These are phyloP conservation scores for Mus spicilegus DNA, from an alignment of 2,113 vertebrate species.

Conservation along the genomic window DNA sequence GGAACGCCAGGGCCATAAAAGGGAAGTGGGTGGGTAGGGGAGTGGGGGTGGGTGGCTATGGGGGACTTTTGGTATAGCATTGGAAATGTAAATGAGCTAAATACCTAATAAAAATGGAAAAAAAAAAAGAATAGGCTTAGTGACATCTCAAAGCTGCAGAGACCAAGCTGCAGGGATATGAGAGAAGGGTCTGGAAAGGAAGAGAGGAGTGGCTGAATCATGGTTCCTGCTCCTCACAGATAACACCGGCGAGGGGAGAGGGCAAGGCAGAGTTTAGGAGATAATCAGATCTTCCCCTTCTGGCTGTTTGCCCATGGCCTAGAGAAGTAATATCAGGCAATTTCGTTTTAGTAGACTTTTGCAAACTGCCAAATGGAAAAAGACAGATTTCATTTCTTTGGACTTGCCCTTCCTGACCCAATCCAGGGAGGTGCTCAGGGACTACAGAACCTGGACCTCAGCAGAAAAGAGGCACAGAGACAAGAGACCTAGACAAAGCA, in stretches of 20 bases:
- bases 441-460: background rate
- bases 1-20: too few relatives aligned
- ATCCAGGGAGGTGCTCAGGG: background rate
- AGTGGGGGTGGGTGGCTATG: too few relatives aligned
- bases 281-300: background rate
- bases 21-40: too few relatives aligned
- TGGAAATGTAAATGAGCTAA: too few relatives aligned
- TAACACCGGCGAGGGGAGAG: background rate
- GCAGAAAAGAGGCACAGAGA: background rate
- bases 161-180: fast-evolving
- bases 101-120: too few relatives aligned
- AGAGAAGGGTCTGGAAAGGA: too few relatives aligned
- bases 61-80: too few relatives aligned
- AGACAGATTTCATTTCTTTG: background rate
- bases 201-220: background rate
- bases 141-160: too few relatives aligned
- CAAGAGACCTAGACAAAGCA: background rate
- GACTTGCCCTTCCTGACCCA: background rate
- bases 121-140: fast-evolving
- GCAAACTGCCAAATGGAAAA: background rate
- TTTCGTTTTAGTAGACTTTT: background rate
- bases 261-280: background rate
- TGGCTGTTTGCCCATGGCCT: background rate
- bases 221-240: background rate
- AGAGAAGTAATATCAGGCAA: background rate